These are phyloP conservation scores for Sinonovacula constricta DNA, from an alignment of 1,140 invertebrate genomes.

Conservation along the genomic window DNA sequence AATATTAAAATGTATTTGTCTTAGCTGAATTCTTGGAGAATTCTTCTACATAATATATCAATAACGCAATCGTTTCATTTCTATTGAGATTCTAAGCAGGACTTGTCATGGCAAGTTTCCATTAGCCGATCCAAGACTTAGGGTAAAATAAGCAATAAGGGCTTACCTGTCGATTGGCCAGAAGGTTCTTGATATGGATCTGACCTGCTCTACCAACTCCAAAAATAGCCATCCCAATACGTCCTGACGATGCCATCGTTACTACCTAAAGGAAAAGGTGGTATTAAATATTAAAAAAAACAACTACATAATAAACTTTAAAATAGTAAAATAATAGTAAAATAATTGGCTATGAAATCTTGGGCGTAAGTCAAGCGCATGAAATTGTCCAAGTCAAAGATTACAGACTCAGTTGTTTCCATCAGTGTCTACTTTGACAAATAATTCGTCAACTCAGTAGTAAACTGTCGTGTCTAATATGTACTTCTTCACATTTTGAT, in stretches of 20 bases:
- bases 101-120: background rate
- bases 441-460: no score
- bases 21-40: background rate
- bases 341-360: no score
- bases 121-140: background rate
- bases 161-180: background rate
- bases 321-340: no score
- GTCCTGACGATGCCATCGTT: background rate
- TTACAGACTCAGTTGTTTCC: no score
- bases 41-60: background rate
- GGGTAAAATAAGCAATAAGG: background rate
- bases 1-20: background rate
- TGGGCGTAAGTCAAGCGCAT: no score
- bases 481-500: no score
- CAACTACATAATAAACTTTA: no score
- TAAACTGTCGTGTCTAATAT: no score
- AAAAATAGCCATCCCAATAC: constrained; percentile 16
- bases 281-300: no score
- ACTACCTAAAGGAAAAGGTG: background rate
- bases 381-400: no score
- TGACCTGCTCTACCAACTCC: constrained; percentile 24
- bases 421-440: no score
- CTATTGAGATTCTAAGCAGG: no score
- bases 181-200: constrained; percentile 9
- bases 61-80: background rate